Conservation (phyloP, 1,140 invertebrate species). For the Drosophila bifasciata region DNA sequence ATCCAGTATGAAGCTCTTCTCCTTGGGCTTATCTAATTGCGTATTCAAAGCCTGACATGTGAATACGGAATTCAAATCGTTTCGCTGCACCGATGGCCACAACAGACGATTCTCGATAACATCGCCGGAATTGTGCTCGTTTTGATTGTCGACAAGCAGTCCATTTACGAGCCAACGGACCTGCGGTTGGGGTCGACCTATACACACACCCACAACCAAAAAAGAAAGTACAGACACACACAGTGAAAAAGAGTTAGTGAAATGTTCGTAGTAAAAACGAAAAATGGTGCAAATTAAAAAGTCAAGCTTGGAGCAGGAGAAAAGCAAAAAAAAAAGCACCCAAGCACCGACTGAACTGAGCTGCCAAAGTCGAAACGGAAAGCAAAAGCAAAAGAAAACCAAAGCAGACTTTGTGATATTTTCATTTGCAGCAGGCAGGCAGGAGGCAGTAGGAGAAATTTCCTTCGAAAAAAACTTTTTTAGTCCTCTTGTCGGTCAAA, state of each 20-base stretch:
- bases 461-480: slow-evolving; percentile 26
- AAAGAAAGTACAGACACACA: neutral
- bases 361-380: slow-evolving; percentile 14
- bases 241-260: slow-evolving; percentile 28
- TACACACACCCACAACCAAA: slow-evolving; percentile 17
- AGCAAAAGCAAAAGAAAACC: slow-evolving; percentile 38
- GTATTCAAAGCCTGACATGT: slow-evolving; percentile 94
- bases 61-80: slow-evolving; percentile 92
- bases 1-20: slow-evolving; percentile 90
- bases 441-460: neutral
- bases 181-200: slow-evolving; percentile 88
- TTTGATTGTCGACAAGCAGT: slow-evolving; percentile 90
- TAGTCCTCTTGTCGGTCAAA: slow-evolving; percentile 61
- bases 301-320: slow-evolving; percentile 69
- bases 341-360: slow-evolving; percentile 13
- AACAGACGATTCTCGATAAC: slow-evolving; percentile 93
- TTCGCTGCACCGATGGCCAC: slow-evolving; percentile 89
- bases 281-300: slow-evolving; percentile 78
- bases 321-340: slow-evolving; percentile 27
- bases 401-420: slow-evolving; percentile 77
- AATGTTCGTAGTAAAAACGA: slow-evolving; percentile 26
- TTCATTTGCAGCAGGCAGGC: slow-evolving; percentile 56
- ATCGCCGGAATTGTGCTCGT: slow-evolving; percentile 91
- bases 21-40: slow-evolving; percentile 90
- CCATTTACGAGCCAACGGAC: slow-evolving; percentile 91